Evolutionary conservation across 2,888 invertebrate species (phyloP), one percentile per base, ranked within the genome.

Genomic region (Teleiodes luculella): DNA sequence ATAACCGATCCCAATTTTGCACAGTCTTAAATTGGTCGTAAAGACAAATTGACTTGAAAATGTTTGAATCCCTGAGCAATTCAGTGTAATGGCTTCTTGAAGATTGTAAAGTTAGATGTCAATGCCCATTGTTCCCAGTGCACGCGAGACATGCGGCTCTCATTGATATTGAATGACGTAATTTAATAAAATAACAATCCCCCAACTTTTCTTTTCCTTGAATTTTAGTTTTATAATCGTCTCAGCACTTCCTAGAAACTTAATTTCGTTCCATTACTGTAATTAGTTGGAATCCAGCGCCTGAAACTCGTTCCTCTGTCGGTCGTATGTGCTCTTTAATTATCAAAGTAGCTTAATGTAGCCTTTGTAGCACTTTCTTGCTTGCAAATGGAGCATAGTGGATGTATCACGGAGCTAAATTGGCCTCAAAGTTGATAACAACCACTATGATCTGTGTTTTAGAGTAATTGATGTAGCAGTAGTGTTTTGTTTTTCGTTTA

Each of bases 131-230:
- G 59, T 57, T 55, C 63, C 62, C 47, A 36, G 60, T 70, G 73
- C 73, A 76, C 70, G 68, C 64, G 63, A 33, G 10, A 5, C 33
- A 11, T 3, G n/a, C 3, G 8, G 10, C n/a, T 33, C 5, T 6
- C 3, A 33, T 33, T 33, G 33, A 8, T 11, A 11, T 33, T n/a
- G n/a, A 33, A 33, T 3, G 33, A 11, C 33, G 33, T 8, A 6
- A 4, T 6, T 2, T 14, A 14, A 13, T 36, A 14, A 14, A 7
- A 14, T 14, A 13, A 36, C 7, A 1, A 14, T 36, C 14, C 14
- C 64, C 59, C 58, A 65, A 54, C 66, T 65, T 61, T 62, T 59
- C 61, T 61, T 68, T 70, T 67, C 59, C 66, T 72, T 68, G 67
- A 67, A 62, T 65, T 59, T 66, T 67, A 64, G 31, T 51, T 49